Evolutionary conservation across 1,140 invertebrate genomes (phyloP).

Genomic region (Rhagoletis zephyria): DNA sequence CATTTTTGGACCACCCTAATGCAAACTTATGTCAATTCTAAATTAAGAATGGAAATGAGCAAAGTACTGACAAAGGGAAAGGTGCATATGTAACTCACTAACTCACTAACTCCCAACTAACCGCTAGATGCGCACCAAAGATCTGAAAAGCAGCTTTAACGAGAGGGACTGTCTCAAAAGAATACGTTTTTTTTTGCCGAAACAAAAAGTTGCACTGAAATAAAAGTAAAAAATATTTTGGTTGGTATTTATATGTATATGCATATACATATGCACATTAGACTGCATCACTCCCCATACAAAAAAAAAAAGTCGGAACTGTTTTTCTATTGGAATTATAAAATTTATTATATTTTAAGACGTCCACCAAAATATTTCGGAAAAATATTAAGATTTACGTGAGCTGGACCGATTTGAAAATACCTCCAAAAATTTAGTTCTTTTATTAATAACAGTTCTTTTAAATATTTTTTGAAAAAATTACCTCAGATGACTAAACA

Average conservation of each 20-base stretch:
- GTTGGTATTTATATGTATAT: background rate
- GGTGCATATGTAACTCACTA: background rate
- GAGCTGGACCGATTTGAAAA: too few relatives aligned
- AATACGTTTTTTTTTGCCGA: background rate
- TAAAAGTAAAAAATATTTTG: background rate
- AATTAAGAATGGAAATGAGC: slow-evolving; percentile 30
- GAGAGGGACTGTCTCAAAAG: background rate
- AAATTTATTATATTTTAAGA: too few relatives aligned
- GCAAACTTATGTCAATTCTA: slow-evolving; percentile 35
- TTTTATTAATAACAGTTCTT: too few relatives aligned
- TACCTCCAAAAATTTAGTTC: too few relatives aligned
- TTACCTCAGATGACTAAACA: too few relatives aligned
- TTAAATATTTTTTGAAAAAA: too few relatives aligned
- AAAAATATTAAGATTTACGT: too few relatives aligned
- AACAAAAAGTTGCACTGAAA: background rate
- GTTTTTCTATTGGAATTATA: too few relatives aligned
- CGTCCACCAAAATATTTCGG: too few relatives aligned
- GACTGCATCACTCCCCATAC: too few relatives aligned
- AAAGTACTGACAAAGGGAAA: background rate
- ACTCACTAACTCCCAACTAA: background rate
- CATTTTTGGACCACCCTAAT: background rate
- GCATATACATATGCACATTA: background rate
- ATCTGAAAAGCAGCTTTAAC: slow-evolving; percentile 29
- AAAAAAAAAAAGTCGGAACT: too few relatives aligned
- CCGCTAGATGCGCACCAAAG: background rate